Evolutionary conservation across 2,888 invertebrate genomes (phyloP), one percentile per base, ranked within the genome.

Genomic region (Congeria kusceri): DNA sequence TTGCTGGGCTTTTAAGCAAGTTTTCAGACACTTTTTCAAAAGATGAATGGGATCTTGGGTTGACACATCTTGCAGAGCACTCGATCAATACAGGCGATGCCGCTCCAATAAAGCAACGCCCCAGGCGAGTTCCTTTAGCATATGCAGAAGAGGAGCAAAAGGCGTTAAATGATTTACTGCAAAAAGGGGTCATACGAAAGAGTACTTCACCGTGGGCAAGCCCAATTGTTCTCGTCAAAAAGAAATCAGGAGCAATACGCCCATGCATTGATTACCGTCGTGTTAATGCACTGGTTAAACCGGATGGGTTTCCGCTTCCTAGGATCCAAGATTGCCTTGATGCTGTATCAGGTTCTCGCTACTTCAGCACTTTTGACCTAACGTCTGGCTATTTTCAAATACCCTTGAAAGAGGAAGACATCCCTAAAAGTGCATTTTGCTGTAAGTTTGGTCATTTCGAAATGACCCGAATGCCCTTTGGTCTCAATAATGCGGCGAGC

Each of bases 61-160:
- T 65, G 3, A 72, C 77, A 9, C 20, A 72, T 44, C 25, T 75
- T 13, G 56, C 66, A 27, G 77, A 81, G 56, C 81, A 75, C 62
- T 25, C 58, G 7, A 72, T 78, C 5, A 46, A 77, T 20, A 81
- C 81, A 2, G 70, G 71, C 4, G 62, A 74, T 64, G 62, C 77
- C 13, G 71, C 32, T 44, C 81, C 81, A 11, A 62, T 81, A 9
- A 77, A 67, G 25, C 77, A 77, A 44, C 23, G 66, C 27, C 74
- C 74, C 1, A 57, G 77, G 32, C 39, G 71, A 13, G 77, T 81
- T 11, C 74, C 81, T n/a, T 23, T 77, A 4, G 81, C 75, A 9
- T 74, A 58, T 59, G 77, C 81, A 5, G 67, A 61, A 0, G 74
- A 77, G 25, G 81, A 81, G 23, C 77, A 70, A 29, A 49, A 72